Conservation (phyloP, 2,888 invertebrate species). For the Agelastica alni region DNA sequence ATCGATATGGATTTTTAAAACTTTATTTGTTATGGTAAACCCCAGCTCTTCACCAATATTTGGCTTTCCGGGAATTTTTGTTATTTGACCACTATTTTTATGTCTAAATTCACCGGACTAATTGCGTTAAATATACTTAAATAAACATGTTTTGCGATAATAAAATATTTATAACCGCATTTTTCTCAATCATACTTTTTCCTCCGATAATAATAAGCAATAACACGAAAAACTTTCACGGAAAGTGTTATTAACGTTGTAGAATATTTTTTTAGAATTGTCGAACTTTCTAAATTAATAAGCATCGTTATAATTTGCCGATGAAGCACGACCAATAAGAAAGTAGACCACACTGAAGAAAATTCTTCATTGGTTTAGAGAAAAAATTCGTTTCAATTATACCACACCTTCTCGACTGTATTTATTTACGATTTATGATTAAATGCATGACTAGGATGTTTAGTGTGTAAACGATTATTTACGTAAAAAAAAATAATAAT, state of each 20-base stretch:
- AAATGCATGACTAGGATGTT: not conserved
- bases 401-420: slow-evolving; percentile 11
- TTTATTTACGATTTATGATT: slow-evolving; percentile 8
- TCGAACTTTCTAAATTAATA: slow-evolving; percentile 15
- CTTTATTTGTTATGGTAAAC: too few species aligned
- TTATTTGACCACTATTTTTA: too few species aligned
- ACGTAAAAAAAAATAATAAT: too few species aligned
- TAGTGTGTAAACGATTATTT: not conserved
- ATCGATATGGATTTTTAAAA: too few species aligned
- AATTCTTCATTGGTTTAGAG: slow-evolving; percentile 14
- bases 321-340: slow-evolving; percentile 11
- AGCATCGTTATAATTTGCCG: slow-evolving; percentile 13
- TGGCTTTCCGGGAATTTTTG: too few species aligned
- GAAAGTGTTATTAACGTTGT: slow-evolving; percentile 5
- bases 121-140: too few species aligned
- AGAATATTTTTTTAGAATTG: slow-evolving; percentile 2
- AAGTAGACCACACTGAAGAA: slow-evolving; percentile 4
- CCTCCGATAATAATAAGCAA: not conserved
- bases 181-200: too few species aligned
- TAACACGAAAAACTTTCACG: slow-evolving; percentile 12
- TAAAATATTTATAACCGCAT: too few species aligned
- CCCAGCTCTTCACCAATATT: too few species aligned
- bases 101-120: too few species aligned
- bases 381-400: slow-evolving; percentile 16
- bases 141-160: too few species aligned